Conservation (phyloP, 1,140 invertebrate genomes). For the Bilobella aurantiaca region DNA sequence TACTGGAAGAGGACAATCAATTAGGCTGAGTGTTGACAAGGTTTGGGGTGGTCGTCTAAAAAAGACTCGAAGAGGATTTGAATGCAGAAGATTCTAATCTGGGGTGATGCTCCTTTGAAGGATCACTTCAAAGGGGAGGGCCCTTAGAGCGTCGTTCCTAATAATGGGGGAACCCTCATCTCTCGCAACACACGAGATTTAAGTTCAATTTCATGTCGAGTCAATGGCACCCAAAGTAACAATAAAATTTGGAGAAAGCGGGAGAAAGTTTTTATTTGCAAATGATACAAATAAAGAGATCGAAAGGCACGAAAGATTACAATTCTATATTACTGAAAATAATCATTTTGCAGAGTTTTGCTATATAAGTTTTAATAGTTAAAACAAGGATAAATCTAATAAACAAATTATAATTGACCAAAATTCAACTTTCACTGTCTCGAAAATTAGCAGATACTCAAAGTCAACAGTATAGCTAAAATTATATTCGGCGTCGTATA, state of each 20-base stretch:
- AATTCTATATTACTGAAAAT: neutral
- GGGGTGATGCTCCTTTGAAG: neutral
- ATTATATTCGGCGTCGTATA: too few species aligned
- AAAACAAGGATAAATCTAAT: neutral
- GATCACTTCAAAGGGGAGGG: neutral
- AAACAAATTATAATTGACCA: too few species aligned
- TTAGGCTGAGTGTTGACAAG: slow-evolving; percentile 14
- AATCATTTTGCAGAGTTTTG: neutral
- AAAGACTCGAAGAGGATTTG: neutral
- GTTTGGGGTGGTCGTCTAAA: slow-evolving; percentile 13
- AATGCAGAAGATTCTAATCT: slow-evolving; percentile 10
- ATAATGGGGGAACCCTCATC: neutral
- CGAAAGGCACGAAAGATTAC: neutral
- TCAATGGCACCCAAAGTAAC: too few species aligned
- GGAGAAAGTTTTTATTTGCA: neutral
- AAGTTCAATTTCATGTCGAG: slow-evolving; percentile 11
- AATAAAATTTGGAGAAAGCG: neutral
- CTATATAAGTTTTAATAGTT: neutral
- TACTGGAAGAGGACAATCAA: too few species aligned
- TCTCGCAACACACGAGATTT: neutral
- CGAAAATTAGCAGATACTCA: too few species aligned
- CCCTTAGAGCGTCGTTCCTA: neutral
- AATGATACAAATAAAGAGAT: too few species aligned
- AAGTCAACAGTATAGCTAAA: too few species aligned
- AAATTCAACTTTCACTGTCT: too few species aligned